phyloP scores from a whole-genome alignment of 1,140 invertebrate genomes.

The Oryzaephilus surinamensis region DNA sequence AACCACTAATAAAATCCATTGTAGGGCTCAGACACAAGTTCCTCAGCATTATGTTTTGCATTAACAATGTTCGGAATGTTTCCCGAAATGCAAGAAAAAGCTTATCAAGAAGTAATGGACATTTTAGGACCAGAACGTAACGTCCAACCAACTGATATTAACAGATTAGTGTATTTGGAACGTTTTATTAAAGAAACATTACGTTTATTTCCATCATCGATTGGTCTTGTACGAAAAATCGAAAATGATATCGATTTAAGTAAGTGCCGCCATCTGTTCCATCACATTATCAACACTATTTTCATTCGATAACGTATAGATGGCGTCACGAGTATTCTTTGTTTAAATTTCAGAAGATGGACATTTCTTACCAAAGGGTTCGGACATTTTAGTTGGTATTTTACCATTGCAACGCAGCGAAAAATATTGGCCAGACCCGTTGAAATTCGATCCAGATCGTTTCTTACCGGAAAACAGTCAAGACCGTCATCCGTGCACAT shows the following conservation, averaged over 20 bases:
- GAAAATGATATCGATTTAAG: too few species aligned
- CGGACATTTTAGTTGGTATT: slow-evolving; percentile 1
- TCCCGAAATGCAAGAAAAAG: slow-evolving; percentile 39
- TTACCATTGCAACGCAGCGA: not conserved
- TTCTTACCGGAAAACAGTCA: not conserved
- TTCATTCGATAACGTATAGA: too few species aligned
- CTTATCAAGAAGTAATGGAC: slow-evolving; percentile 46
- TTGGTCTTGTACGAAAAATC: too few species aligned
- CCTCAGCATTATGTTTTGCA: slow-evolving; percentile 14
- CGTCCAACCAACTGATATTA: slow-evolving; percentile 12
- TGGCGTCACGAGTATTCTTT: not conserved
- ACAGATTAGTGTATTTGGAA: too few species aligned
- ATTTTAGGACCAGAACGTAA: slow-evolving; percentile 36
- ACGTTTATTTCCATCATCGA: too few species aligned
- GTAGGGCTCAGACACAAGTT: slow-evolving; percentile 19
- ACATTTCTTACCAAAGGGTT: slow-evolving; percentile 3
- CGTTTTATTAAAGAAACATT: too few species aligned
- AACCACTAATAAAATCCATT: not conserved
- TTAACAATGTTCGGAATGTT: slow-evolving; percentile 24
- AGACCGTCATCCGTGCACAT: not conserved
- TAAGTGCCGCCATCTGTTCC: too few species aligned
- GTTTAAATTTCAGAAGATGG: not conserved
- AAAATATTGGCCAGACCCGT: not conserved
- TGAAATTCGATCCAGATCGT: too few species aligned
- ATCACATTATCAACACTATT: too few species aligned